Evolutionary conservation across 2,797 vertebrate genomes (phyloP).

Genomic region (Mus caroli): DNA sequence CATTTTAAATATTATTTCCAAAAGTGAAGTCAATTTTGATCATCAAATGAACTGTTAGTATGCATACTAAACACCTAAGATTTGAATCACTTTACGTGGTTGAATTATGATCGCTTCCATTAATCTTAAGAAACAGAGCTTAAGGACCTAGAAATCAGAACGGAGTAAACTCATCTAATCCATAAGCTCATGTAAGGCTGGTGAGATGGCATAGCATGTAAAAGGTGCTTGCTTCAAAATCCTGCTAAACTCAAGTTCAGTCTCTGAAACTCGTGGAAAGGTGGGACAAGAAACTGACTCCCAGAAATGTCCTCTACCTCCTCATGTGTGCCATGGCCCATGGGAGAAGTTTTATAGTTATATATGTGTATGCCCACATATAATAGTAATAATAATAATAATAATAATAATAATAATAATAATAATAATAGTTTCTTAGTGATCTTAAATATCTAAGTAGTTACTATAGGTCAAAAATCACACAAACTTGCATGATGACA

Average conservation of each 20-base stretch:
- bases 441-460: background rate
- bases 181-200: background rate
- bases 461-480: background rate
- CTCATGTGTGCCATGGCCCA: background rate
- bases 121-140: background rate
- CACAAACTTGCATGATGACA: background rate
- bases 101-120: conserved; percentile 30
- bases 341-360: too few relatives aligned
- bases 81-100: conserved; percentile 6
- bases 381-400: background rate
- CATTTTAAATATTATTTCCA: conserved; percentile 26
- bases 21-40: background rate
- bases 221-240: background rate
- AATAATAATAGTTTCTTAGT: background rate
- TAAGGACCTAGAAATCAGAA: conserved; percentile 29
- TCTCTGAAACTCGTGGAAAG: background rate
- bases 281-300: background rate
- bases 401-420: background rate
- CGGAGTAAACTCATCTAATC: background rate
- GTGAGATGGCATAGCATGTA: background rate
- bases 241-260: background rate
- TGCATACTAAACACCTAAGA: background rate
- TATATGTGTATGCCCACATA: background rate
- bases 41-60: conserved; percentile 38
- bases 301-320: background rate